A percentile compares a stretch with the other conserved stretches of the same genome.
Evolutionary conservation across 2,113 vertebrate genomes (phyloP).

Genomic region (Ctenomys sociabilis): DNA sequence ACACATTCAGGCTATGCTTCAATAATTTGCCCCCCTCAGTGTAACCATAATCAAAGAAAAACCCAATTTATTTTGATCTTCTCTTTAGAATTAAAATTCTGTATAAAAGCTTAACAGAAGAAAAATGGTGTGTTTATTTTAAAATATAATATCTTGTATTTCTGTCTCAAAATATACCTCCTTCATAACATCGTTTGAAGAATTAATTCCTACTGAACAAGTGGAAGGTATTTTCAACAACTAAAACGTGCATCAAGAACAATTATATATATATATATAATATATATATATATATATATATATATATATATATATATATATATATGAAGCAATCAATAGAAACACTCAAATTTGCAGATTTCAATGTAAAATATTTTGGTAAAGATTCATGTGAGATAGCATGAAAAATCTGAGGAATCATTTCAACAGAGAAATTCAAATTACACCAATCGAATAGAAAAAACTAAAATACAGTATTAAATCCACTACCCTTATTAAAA

Average conservation of each 20-base stretch:
- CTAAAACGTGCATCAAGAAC: neutral
- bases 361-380: neutral
- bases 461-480: neutral
- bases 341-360: neutral
- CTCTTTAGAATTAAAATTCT: neutral
- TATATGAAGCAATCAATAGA: neutral
- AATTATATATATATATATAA: neutral
- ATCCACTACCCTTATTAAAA: neutral
- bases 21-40: neutral
- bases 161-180: neutral
- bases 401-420: neutral
- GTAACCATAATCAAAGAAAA: neutral
- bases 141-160: neutral
- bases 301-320: too few species aligned
- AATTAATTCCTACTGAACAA: neutral
- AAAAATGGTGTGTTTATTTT: neutral
- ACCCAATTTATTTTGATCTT: neutral
- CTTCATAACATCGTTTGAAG: neutral
- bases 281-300: too few species aligned
- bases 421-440: neutral
- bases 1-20: neutral
- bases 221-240: neutral
- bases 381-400: neutral
- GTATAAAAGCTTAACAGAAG: neutral
- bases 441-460: neutral